Evolutionary conservation across 2,888 invertebrate genomes (phyloP).

Genomic region (Caenorhabditis sp.): DNA sequence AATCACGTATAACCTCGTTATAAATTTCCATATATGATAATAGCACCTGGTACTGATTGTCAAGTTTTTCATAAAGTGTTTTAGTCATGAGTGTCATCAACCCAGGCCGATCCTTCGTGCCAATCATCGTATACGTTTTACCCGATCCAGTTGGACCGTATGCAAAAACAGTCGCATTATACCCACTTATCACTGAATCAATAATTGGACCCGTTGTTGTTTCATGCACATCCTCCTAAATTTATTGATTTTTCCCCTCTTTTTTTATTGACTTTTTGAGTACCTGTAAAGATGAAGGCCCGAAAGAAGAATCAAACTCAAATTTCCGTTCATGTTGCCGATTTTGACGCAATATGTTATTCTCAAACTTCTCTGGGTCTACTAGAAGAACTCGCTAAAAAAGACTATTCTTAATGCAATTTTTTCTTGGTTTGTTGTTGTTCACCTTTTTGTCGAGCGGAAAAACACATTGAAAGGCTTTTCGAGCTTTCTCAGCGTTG

Average conservation of each 20-base stretch:
- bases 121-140: conserved; percentile 90
- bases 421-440: neutral
- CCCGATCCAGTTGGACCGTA: conserved; percentile 92
- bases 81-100: conserved; percentile 87
- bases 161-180: conserved; percentile 93
- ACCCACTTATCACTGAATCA: conserved; percentile 84
- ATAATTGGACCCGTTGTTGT: conserved; percentile 86
- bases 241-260: too few relatives aligned
- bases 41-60: conserved; percentile 75
- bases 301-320: conserved; percentile 87
- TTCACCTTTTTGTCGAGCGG: conserved; percentile 82
- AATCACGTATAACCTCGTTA: conserved; percentile 75
- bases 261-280: too few relatives aligned
- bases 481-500: conserved; percentile 77
- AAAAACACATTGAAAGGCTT: conserved; percentile 79
- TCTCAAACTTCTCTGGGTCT: conserved; percentile 76
- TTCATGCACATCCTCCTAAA: conserved; percentile 83
- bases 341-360: conserved; percentile 79
- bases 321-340: conserved; percentile 82
- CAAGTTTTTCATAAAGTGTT: conserved; percentile 78
- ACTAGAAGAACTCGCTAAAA: conserved; percentile 78
- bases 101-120: conserved; percentile 78
- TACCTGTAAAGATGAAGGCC: conserved; percentile 87
- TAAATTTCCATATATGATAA: conserved; percentile 83
- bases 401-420: conserved; percentile 12